Conservation (phyloP, 2,888 invertebrate species). For the Aelia acuminata region DNA sequence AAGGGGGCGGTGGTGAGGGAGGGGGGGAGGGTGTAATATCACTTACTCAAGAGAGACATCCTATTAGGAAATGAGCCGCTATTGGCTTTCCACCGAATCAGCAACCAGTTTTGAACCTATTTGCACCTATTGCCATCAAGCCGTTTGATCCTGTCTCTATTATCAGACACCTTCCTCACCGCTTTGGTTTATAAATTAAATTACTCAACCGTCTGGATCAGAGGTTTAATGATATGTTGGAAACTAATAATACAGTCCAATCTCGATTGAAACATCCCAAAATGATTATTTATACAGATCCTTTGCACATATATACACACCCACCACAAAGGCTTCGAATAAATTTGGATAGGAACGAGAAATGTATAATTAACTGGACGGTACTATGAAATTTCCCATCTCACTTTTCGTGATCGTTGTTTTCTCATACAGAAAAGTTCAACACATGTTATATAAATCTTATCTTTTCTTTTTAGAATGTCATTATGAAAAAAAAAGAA, state of each 20-base stretch:
- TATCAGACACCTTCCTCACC: not conserved
- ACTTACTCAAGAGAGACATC: slow-evolving; percentile 35
- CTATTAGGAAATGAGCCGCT: slow-evolving; percentile 45
- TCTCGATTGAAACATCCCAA: too few relatives aligned
- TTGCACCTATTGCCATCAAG: not conserved
- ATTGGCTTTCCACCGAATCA: slow-evolving; percentile 38
- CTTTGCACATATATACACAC: too few relatives aligned
- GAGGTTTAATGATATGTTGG: not conserved
- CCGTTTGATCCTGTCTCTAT: not conserved
- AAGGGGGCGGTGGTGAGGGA: not conserved
- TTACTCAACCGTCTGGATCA: not conserved
- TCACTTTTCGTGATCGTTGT: too few relatives aligned
- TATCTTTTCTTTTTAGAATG: too few relatives aligned
- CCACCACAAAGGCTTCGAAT: too few relatives aligned
- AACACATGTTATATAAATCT: too few relatives aligned
- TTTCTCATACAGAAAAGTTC: too few relatives aligned
- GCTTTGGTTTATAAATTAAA: not conserved
- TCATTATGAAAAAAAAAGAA: too few relatives aligned
- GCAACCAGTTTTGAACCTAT: slow-evolving; percentile 11
- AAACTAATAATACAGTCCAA: not conserved
- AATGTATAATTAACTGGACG: too few relatives aligned
- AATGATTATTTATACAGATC: too few relatives aligned
- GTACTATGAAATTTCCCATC: too few relatives aligned
- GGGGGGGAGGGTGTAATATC: not conserved
- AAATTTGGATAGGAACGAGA: too few relatives aligned